Percentiles rank a stretch among this genome's conserved stretches.
These are phyloP conservation scores for Mobula birostris DNA, from an alignment of 2,113 vertebrate genomes.

Conservation along the genomic window DNA sequence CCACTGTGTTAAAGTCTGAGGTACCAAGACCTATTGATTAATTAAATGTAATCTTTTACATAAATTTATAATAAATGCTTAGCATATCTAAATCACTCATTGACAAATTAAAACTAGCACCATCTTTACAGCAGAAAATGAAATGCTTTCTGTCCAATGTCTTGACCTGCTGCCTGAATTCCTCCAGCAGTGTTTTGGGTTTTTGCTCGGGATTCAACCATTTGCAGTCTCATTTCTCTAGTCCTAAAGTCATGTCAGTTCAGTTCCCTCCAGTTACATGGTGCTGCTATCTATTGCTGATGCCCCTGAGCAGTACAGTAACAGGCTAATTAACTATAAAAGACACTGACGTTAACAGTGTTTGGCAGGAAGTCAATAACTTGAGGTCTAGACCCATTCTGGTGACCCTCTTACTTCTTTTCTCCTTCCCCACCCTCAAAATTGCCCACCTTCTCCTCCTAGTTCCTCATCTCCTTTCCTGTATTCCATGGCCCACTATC, in stretches of 20 bases:
- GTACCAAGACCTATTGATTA: not conserved
- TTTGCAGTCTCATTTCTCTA: too few species aligned
- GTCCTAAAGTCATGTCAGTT: too few species aligned
- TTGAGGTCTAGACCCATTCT: too few species aligned
- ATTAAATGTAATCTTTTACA: not conserved
- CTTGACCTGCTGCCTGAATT: not conserved
- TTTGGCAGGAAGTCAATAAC: not conserved
- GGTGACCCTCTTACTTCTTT: too few species aligned
- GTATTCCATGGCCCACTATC: too few species aligned
- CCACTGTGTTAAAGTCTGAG: not conserved
- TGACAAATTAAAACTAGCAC: not conserved
- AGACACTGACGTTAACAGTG: not conserved
- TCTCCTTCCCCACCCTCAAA: too few species aligned
- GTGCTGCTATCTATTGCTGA: not conserved
- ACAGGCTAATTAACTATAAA: not conserved
- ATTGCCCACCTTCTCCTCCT: too few species aligned
- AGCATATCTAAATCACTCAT: not conserved
- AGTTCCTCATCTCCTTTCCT: too few species aligned
- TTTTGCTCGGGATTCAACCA: too few species aligned
- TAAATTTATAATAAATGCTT: not conserved
- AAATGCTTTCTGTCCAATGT: not conserved
- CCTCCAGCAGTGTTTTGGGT: too few species aligned
- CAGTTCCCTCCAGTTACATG: not conserved
- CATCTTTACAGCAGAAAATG: not conserved
- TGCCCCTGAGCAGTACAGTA: not conserved